Conservation (phyloP, 2,888 invertebrate species). For the Pollenia griseotomentosa region DNA sequence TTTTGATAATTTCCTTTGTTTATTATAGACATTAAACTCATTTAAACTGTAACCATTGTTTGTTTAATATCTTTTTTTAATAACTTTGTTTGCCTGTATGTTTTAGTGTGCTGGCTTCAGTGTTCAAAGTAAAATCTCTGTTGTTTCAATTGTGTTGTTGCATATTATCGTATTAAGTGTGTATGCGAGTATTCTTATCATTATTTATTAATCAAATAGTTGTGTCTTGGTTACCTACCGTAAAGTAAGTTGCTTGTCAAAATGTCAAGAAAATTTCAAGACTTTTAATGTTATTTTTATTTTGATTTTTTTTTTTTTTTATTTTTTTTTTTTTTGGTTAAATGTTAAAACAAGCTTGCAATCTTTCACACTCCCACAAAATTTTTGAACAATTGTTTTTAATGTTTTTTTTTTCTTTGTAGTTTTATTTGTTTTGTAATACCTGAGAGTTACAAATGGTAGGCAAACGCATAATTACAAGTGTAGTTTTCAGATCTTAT, state of each 20-base stretch:
- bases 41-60: conserved; percentile 60
- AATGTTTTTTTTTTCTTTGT: not conserved
- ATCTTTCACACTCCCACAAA: conserved; percentile 69
- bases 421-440: conserved; percentile 49
- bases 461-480: conserved; percentile 55
- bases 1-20: conserved; percentile 62
- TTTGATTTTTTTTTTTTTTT: conserved; percentile 7
- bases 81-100: conserved; percentile 18
- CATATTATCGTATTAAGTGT: conserved; percentile 26
- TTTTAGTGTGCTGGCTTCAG: not conserved
- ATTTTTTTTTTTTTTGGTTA: not conserved
- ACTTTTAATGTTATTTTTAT: conserved; percentile 34
- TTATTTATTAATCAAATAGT: conserved; percentile 66
- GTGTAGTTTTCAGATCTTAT: conserved; percentile 37
- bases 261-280: conserved; percentile 72
- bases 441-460: conserved; percentile 12
- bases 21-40: conserved; percentile 63
- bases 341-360: conserved; percentile 37
- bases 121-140: conserved; percentile 14
- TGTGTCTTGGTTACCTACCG: conserved; percentile 43
- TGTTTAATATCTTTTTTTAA: conserved; percentile 38
- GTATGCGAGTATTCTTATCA: conserved; percentile 59
- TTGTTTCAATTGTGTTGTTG: conserved; percentile 32
- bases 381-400: conserved; percentile 43
- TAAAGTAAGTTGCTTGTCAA: conserved; percentile 68